phyloP scores from a whole-genome alignment of 1,140 invertebrate genomes.

The Ceratoteleas bidentatus region DNA sequence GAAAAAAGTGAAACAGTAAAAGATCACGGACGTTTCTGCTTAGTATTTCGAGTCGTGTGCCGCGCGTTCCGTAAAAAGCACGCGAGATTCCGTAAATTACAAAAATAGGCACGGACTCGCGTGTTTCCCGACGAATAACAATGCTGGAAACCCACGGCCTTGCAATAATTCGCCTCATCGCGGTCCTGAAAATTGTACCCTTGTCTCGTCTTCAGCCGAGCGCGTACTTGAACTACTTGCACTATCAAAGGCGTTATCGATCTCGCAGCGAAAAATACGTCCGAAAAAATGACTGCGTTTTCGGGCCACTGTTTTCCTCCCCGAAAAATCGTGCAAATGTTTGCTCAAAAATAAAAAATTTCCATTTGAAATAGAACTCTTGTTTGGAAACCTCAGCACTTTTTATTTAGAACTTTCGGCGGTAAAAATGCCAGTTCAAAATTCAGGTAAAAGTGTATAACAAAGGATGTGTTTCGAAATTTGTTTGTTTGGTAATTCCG shows the following conservation, averaged over 20 bases:
- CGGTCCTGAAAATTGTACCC: constrained; percentile 65
- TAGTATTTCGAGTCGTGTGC: constrained; percentile 35
- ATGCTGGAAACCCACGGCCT: constrained; percentile 54
- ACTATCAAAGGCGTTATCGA: constrained; percentile 65
- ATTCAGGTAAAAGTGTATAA: too few relatives aligned
- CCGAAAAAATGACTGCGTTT: constrained; percentile 20
- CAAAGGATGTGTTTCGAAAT: too few relatives aligned
- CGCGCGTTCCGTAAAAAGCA: constrained; percentile 46
- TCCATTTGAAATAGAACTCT: too few relatives aligned
- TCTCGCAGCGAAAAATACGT: constrained; percentile 35
- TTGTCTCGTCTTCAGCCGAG: constrained; percentile 65
- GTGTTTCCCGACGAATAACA: constrained; percentile 55
- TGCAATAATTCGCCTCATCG: constrained; percentile 52
- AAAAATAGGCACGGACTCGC: constrained; percentile 56
- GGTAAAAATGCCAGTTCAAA: too few relatives aligned
- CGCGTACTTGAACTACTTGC: constrained; percentile 68
- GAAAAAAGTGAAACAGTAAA: constrained; percentile 37
- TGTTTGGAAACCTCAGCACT: too few relatives aligned
- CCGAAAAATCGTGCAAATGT: too few relatives aligned
- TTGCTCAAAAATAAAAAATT: too few relatives aligned
- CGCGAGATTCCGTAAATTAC: constrained; percentile 63
- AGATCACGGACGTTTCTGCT: constrained; percentile 59
- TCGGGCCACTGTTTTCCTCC: background rate
- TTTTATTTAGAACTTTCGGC: too few relatives aligned
- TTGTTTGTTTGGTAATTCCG: too few relatives aligned